Evolutionary conservation across 2,113 vertebrate species (phyloP).

Genomic region (Leptobrachium leishanense): DNA sequence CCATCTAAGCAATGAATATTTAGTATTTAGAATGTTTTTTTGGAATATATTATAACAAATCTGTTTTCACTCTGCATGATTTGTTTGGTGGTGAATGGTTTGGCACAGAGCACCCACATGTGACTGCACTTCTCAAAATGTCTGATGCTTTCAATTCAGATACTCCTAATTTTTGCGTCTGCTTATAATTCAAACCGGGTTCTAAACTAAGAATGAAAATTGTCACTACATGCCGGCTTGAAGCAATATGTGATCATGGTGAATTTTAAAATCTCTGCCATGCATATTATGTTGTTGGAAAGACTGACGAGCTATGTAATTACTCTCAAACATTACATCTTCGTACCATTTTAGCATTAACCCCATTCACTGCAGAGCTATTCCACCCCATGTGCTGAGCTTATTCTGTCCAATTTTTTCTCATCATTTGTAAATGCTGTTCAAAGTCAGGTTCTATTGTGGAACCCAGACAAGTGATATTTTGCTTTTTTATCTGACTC

Average conservation of each 20-base stretch:
- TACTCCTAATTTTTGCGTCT: constrained; percentile 25
- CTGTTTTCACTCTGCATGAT: constrained; percentile 47
- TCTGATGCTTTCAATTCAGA: constrained; percentile 26
- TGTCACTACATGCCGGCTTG: constrained; percentile 3
- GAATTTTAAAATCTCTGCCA: constrained; percentile 17
- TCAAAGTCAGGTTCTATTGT: no score
- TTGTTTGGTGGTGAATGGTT: constrained; percentile 44
- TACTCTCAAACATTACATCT: neutral
- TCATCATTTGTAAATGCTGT: no score
- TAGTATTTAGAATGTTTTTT: neutral
- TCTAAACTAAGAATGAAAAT: neutral
- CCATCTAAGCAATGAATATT: constrained; percentile 19
- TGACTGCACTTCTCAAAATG: constrained; percentile 16
- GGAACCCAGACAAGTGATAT: no score
- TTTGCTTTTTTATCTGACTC: no score
- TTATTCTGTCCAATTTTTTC: no score
- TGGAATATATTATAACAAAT: constrained; percentile 21
- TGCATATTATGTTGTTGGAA: constrained; percentile 6
- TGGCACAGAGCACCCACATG: constrained; percentile 32
- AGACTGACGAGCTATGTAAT: neutral
- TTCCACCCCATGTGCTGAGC: no score
- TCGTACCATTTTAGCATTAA: neutral
- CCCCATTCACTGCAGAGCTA: no score
- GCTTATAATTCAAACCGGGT: constrained; percentile 27
- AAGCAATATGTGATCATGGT: constrained; percentile 25